Conservation (phyloP, 1,140 invertebrate species). For the Rhopalosiphum maidis region DNA sequence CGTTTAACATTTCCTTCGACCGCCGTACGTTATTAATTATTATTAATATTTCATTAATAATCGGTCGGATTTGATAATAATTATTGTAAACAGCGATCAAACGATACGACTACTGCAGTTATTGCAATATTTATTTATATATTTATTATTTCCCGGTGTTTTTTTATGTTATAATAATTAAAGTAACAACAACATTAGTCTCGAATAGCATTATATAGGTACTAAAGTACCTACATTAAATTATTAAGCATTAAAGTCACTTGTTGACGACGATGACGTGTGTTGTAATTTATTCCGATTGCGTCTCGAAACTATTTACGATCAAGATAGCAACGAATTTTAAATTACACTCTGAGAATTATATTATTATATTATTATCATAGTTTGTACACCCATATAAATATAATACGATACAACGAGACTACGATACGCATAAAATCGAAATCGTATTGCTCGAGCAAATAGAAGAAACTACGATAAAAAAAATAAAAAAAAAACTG, state of each 20-base stretch:
- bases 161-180: not conserved
- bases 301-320: slow-evolving; percentile 45
- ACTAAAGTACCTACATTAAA: not conserved
- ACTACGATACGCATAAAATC: not conserved
- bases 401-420: no score
- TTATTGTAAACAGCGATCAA: no score
- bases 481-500: not conserved
- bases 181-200: not conserved
- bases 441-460: not conserved
- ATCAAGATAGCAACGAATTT: slow-evolving; percentile 32
- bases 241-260: slow-evolving; percentile 36
- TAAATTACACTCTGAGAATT: slow-evolving; percentile 5
- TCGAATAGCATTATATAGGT: not conserved
- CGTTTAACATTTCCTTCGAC: not conserved
- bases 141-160: not conserved
- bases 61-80: not conserved
- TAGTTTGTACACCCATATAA: not conserved
- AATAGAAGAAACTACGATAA: not conserved
- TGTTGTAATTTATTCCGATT: slow-evolving; percentile 29
- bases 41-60: not conserved
- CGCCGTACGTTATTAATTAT: not conserved
- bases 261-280: not conserved
- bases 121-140: not conserved
- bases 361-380: not conserved
- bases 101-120: not conserved